These are phyloP conservation scores for Peromyscus californicus DNA, from an alignment of 2,113 vertebrate species.

Conservation along the genomic window DNA sequence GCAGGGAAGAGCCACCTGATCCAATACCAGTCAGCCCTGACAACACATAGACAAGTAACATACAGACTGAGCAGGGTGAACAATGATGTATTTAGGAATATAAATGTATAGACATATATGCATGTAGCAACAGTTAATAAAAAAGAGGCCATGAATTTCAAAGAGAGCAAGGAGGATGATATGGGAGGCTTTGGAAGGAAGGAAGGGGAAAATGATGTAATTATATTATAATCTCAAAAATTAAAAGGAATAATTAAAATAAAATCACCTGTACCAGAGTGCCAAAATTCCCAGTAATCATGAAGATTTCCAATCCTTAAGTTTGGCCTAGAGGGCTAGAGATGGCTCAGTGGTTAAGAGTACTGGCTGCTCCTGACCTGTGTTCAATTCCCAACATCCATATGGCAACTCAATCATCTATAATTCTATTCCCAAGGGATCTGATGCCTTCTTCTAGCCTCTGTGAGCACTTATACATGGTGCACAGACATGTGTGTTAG, in stretches of 20 bases:
- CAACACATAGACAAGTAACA: background rate
- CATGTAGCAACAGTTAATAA: background rate
- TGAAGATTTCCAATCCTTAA: conserved; percentile 33
- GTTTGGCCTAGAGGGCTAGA: background rate
- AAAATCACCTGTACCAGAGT: background rate
- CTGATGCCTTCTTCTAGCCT: background rate
- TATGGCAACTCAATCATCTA: background rate
- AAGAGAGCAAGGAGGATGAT: background rate
- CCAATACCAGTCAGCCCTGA: background rate
- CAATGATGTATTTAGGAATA: background rate
- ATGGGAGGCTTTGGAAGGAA: background rate
- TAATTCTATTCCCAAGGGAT: background rate
- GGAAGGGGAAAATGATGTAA: background rate
- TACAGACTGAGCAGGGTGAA: background rate
- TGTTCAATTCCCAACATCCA: background rate
- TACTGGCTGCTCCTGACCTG: background rate
- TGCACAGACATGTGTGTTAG: background rate
- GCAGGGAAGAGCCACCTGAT: background rate
- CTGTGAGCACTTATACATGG: background rate
- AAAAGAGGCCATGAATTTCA: background rate
- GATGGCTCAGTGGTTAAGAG: background rate
- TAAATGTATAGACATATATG: background rate
- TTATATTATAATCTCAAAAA: background rate
- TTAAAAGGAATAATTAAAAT: background rate
- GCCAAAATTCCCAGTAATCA: background rate